A percentile compares a stretch with the other conserved stretches of the same genome.
Evolutionary conservation across 1,140 invertebrate species (phyloP).

Genomic region (Brachionus asplanchnoidis): DNA sequence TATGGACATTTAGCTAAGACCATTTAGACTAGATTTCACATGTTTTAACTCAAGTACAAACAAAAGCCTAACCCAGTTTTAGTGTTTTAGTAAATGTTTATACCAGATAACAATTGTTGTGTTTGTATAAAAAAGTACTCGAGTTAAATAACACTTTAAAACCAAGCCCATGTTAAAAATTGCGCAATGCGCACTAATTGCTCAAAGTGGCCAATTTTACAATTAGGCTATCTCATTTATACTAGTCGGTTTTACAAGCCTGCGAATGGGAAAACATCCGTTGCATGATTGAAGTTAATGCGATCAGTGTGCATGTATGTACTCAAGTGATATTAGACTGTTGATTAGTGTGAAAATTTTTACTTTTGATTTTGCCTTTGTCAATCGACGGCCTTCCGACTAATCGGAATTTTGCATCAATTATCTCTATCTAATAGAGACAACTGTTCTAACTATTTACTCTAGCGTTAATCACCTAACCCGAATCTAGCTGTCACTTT

Average conservation of each 20-base stretch:
- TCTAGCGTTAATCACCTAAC: neutral
- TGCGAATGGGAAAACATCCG: neutral
- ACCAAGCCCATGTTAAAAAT: neutral
- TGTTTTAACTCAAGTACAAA: constrained; percentile 29
- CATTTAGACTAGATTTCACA: constrained; percentile 15
- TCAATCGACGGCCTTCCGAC: neutral
- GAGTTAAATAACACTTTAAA: constrained; percentile 17
- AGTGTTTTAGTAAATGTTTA: neutral
- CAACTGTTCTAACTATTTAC: neutral
- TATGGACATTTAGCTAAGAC: neutral
- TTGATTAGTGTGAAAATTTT: neutral
- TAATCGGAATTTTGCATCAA: neutral
- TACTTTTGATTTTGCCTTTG: neutral
- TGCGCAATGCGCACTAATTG: neutral
- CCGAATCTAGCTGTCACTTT: too few relatives aligned
- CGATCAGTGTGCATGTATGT: neutral
- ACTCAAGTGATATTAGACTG: neutral
- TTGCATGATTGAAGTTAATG: neutral
- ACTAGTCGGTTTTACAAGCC: neutral
- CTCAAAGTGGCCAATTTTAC: neutral
- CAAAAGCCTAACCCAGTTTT: constrained; percentile 25
- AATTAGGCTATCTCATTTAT: neutral
- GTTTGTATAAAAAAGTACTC: neutral
- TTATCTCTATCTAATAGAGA: neutral
- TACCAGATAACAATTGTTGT: neutral